phyloP scores from a whole-genome alignment of 2,888 invertebrate genomes.

The Cryptocephalus primarius region DNA sequence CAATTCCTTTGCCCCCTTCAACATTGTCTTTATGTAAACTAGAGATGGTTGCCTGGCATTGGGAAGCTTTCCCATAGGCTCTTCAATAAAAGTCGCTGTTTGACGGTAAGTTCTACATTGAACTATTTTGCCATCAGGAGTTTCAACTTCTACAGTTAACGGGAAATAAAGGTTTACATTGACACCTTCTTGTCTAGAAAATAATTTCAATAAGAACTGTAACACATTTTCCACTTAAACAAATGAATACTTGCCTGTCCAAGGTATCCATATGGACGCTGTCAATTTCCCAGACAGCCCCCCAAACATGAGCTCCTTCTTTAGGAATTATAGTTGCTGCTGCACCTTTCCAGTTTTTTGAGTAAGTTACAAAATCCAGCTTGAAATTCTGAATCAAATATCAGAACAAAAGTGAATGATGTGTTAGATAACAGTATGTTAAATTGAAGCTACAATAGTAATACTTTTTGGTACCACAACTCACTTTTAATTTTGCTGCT shows the following conservation, averaged over 20 bases:
- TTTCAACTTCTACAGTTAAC: slow-evolving; percentile 48
- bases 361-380: slow-evolving; percentile 55
- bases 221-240: no score
- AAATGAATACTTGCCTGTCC: slow-evolving; percentile 46
- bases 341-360: slow-evolving; percentile 67
- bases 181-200: slow-evolving; percentile 62
- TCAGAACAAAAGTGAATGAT: no score
- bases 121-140: slow-evolving; percentile 40
- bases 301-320: slow-evolving; percentile 51
- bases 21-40: slow-evolving; percentile 59
- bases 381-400: slow-evolving; percentile 45
- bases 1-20: slow-evolving; percentile 65
- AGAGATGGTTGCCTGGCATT: slow-evolving; percentile 62
- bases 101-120: slow-evolving; percentile 64
- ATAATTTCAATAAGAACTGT: no score
- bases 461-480: background rate
- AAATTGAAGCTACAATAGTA: no score
- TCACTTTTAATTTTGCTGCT: slow-evolving; percentile 56
- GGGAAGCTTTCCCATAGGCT: slow-evolving; percentile 41
- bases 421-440: no score
- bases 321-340: slow-evolving; percentile 72
- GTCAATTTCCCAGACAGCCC: slow-evolving; percentile 68
- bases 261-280: slow-evolving; percentile 49
- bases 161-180: slow-evolving; percentile 58
- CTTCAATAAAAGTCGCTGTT: slow-evolving; percentile 43